A percentile compares a stretch with the other conserved stretches of the same genome.
Evolutionary conservation across 2,888 invertebrate genomes (phyloP).

Genomic region (Osedax frankpressi): DNA sequence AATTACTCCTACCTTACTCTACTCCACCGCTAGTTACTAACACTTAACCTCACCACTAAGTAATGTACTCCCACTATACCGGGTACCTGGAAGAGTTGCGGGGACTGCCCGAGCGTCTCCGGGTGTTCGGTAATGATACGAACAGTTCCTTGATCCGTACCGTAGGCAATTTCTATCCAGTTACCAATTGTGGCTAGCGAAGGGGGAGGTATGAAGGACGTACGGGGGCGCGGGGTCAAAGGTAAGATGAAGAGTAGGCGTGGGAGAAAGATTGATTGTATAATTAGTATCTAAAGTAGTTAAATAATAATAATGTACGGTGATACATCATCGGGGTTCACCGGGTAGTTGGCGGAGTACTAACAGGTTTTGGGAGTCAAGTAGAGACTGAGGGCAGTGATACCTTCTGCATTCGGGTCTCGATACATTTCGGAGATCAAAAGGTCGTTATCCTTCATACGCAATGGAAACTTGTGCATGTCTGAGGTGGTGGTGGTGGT

Average conservation of each 20-base stretch:
- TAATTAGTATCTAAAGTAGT: not conserved
- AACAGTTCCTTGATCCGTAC: slow-evolving; percentile 82
- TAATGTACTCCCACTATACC: too few species aligned
- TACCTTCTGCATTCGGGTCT: slow-evolving; percentile 84
- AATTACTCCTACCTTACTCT: too few species aligned
- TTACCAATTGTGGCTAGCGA: slow-evolving; percentile 77
- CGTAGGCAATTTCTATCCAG: slow-evolving; percentile 99
- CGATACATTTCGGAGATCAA: slow-evolving; percentile 83
- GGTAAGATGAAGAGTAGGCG: not conserved
- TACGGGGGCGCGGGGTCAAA: not conserved
- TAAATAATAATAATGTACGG: not conserved
- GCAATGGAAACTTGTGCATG: slow-evolving; percentile 95
- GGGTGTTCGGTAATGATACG: slow-evolving; percentile 96
- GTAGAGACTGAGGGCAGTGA: slow-evolving; percentile 94
- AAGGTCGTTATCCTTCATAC: slow-evolving; percentile 98
- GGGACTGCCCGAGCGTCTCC: slow-evolving; percentile 94
- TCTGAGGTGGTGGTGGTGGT: slow-evolving; percentile 51
- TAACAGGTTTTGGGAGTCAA: slow-evolving; percentile 96
- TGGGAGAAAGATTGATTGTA: not conserved
- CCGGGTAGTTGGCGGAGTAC: slow-evolving; percentile 39
- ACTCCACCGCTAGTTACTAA: too few species aligned
- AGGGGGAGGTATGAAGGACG: not conserved
- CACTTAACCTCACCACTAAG: too few species aligned
- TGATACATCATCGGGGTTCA: not conserved
- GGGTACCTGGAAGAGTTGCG: slow-evolving; percentile 73